Evolutionary conservation across 2,888 invertebrate species (phyloP).

Genomic region (Sericinus montela): DNA sequence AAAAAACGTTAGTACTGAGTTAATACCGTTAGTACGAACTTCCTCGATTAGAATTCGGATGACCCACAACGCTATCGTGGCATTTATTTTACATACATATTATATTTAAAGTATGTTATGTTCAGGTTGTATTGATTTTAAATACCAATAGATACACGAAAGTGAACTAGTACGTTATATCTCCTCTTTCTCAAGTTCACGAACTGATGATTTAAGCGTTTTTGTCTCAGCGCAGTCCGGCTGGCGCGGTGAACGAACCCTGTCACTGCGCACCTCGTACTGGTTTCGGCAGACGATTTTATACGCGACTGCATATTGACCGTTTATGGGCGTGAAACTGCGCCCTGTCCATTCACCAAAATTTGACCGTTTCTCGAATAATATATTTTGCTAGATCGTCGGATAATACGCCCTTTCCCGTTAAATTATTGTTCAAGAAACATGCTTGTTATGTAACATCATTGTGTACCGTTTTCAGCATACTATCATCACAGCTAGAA

Average conservation of each 20-base stretch:
- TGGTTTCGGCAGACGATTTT: slow-evolving; percentile 69
- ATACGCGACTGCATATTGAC: slow-evolving; percentile 47
- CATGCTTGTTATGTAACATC: neutral
- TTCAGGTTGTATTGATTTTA: no score
- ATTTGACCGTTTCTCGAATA: slow-evolving; percentile 21
- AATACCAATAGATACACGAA: no score
- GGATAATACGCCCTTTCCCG: slow-evolving; percentile 21
- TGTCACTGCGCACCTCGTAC: slow-evolving; percentile 57
- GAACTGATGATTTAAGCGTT: slow-evolving; percentile 55
- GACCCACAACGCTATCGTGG: no score
- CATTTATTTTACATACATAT: no score
- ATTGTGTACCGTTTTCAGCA: neutral
- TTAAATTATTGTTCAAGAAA: slow-evolving; percentile 11
- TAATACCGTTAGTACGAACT: no score
- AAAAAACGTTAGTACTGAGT: no score
- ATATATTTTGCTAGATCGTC: slow-evolving; percentile 10
- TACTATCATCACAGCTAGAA: no score
- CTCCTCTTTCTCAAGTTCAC: slow-evolving; percentile 20
- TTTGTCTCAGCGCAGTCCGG: slow-evolving; percentile 32
- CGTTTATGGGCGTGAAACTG: slow-evolving; percentile 59
- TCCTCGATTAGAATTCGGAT: no score
- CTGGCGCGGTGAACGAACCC: slow-evolving; percentile 72
- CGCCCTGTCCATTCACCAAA: slow-evolving; percentile 44
- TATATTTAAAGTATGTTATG: no score
- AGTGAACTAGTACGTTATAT: neutral